phyloP scores from a whole-genome alignment of 64 coral and sea anemone species.

The Porites australiensis region DNA sequence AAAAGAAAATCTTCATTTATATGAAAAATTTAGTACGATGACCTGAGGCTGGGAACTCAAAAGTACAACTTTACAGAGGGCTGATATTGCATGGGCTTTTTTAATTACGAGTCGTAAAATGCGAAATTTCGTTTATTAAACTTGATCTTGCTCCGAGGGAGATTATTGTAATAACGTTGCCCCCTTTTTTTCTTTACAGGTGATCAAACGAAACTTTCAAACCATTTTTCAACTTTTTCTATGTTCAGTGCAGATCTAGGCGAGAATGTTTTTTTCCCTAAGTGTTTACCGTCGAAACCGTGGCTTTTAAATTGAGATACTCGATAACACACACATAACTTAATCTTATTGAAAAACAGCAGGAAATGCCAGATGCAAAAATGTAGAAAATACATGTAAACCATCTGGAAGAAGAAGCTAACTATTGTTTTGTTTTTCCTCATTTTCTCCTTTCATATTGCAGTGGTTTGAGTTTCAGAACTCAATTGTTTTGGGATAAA shows the following conservation, averaged over 20 bases:
- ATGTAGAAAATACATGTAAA: not conserved
- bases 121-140: conserved; percentile 12
- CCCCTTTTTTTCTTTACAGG: not conserved
- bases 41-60: not conserved
- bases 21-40: not conserved
- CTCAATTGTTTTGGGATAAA: conserved; percentile 3
- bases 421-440: conserved; percentile 5
- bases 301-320: too few species aligned
- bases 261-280: too few species aligned
- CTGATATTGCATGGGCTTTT: not conserved
- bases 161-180: not conserved
- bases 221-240: not conserved
- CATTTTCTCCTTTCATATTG: not conserved
- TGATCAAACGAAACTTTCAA: not conserved
- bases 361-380: conserved; percentile 36
- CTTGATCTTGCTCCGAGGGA: not conserved
- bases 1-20: not conserved
- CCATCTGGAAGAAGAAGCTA: conserved; percentile 23
- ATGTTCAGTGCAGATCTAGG: not conserved
- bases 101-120: not conserved
- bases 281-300: too few species aligned
- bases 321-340: too few species aligned
- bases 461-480: conserved; percentile 7
- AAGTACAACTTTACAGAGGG: not conserved
- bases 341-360: conserved; percentile 19